Evolutionary conservation across 2,113 vertebrate genomes (phyloP).

Genomic region (Pyxicephalus adspersus): DNA sequence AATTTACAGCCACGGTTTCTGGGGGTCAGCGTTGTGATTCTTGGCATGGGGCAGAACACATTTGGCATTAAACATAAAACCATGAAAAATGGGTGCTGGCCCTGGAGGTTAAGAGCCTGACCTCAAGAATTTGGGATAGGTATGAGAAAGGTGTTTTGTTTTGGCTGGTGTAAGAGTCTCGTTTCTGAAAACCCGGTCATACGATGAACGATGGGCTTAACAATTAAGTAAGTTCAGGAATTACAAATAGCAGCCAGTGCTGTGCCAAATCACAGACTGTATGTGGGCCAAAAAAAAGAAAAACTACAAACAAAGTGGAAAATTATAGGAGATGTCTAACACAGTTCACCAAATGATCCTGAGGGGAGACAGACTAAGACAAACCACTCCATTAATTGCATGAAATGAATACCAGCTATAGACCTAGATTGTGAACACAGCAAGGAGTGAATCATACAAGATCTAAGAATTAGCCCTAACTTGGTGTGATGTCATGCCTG

Average conservation of each 20-base stretch:
- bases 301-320: background rate
- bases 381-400: background rate
- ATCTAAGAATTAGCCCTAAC: background rate
- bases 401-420: slow-evolving; percentile 4
- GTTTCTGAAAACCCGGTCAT: no score
- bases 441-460: slow-evolving; percentile 27
- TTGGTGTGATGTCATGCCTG: background rate
- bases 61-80: background rate
- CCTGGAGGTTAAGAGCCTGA: background rate
- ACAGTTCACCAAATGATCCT: no score
- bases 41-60: background rate
- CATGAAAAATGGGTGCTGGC: slow-evolving; percentile 8
- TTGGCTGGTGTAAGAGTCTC: background rate
- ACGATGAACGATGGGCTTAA: no score
- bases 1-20: slow-evolving; percentile 4
- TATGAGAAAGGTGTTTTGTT: background rate
- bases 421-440: background rate
- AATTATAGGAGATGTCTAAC: background rate
- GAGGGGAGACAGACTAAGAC: background rate
- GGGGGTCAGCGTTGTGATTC: slow-evolving; percentile 21
- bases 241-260: background rate
- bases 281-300: background rate
- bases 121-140: background rate
- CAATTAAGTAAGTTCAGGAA: no score
- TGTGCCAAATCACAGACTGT: background rate